These are phyloP conservation scores for Saccostrea echinata DNA, from an alignment of 1,140 invertebrate species.

Conservation along the genomic window DNA sequence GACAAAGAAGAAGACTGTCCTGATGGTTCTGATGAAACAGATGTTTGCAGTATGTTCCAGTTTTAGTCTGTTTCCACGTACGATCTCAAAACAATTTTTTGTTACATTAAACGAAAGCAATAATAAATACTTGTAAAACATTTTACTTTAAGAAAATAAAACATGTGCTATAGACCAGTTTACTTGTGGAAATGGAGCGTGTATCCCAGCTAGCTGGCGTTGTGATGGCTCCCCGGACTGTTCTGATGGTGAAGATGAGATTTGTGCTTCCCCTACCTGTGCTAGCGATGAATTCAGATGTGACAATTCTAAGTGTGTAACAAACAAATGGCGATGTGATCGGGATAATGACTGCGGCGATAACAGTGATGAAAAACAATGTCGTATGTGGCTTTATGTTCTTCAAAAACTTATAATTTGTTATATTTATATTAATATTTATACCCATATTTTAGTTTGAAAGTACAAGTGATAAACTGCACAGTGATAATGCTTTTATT, in stretches of 20 bases:
- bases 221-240: constrained; percentile 84
- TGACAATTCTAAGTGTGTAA: constrained; percentile 88
- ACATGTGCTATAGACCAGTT: constrained; percentile 80
- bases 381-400: constrained; percentile 56
- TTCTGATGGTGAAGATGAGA: constrained; percentile 79
- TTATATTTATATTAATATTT: too few relatives aligned
- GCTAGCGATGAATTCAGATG: constrained; percentile 79
- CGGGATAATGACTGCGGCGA: constrained; percentile 96
- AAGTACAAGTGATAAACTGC: too few relatives aligned
- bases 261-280: constrained; percentile 81
- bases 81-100: too few relatives aligned
- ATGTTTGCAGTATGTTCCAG: constrained; percentile 83
- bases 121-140: neutral
- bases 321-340: constrained; percentile 96
- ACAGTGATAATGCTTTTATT: too few relatives aligned
- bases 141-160: constrained; percentile 11
- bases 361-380: constrained; percentile 83
- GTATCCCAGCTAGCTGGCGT: constrained; percentile 80
- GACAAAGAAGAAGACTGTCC: constrained; percentile 87
- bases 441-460: too few relatives aligned
- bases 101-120: neutral
- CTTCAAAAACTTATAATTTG: too few relatives aligned
- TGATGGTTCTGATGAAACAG: constrained; percentile 88
- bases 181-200: constrained; percentile 78
- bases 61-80: neutral